Percentiles rank a stretch among this genome's conserved stretches.
These are phyloP conservation scores for Isaurus tuberculatus DNA, from an alignment of 92 coral and sea anemone species.

Conservation along the genomic window DNA sequence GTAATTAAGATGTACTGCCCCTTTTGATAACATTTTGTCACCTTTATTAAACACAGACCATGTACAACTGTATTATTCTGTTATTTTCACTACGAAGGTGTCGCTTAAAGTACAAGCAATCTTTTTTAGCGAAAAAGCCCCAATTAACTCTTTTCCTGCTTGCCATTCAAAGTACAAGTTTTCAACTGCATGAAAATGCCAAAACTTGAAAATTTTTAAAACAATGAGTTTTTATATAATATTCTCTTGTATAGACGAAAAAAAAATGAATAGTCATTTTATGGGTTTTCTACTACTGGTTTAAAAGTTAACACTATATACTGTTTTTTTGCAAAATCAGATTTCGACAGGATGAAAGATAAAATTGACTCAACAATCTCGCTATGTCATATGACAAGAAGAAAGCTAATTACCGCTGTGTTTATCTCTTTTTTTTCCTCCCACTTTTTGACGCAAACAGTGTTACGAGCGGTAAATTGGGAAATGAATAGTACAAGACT, in stretches of 20 bases:
- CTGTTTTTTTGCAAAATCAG: no score
- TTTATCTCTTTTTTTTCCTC: slow-evolving; percentile 14
- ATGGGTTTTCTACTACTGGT: no score
- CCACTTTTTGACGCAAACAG: slow-evolving; percentile 44
- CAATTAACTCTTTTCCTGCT: slow-evolving; percentile 2
- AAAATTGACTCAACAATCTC: slow-evolving; percentile 32
- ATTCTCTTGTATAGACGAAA: no score
- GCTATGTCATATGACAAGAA: slow-evolving; percentile 25
- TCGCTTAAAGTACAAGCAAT: slow-evolving; percentile 11
- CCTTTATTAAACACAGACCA: slow-evolving; percentile 12
- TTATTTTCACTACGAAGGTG: slow-evolving; percentile 37
- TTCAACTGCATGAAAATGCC: no score
- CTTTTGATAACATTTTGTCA: slow-evolving; percentile 25
- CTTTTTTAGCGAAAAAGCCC: slow-evolving; percentile 9
- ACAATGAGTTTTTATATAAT: no score
- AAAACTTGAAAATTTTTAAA: no score
- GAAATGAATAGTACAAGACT: slow-evolving; percentile 13
- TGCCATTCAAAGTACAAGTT: no score
- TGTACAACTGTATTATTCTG: slow-evolving; percentile 9
- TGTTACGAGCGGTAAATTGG: slow-evolving; percentile 50
- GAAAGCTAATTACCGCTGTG: slow-evolving; percentile 19
- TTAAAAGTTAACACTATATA: no score
- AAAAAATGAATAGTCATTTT: no score
- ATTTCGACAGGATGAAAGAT: no score
- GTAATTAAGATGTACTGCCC: slow-evolving; percentile 37